phyloP scores from a whole-genome alignment of 2,113 vertebrate species.

The Eonycteris spelaea region DNA sequence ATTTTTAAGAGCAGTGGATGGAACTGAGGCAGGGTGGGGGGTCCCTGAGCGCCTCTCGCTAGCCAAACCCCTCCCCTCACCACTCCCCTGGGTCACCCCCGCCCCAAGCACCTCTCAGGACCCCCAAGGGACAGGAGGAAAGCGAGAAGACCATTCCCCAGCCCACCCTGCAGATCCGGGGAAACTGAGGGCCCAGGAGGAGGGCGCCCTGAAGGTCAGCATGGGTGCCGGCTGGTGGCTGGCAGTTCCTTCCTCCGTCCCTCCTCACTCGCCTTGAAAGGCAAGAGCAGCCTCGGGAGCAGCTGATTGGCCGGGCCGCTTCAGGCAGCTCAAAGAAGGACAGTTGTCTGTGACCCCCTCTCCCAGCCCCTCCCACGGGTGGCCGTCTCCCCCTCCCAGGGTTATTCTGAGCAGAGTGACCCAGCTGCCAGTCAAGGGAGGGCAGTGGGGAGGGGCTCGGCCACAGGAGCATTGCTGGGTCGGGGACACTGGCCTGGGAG shows the following conservation, averaged over 20 bases:
- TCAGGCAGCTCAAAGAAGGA: not conserved
- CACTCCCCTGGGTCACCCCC: not conserved
- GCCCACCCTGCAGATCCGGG: not conserved
- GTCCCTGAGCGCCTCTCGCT: not conserved
- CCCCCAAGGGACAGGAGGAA: not conserved
- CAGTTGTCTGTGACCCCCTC: not conserved
- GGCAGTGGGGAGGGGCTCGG: rapidly evolving
- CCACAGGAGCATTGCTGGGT: rapidly evolving
- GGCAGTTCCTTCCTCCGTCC: no score
- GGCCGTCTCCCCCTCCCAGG: not conserved
- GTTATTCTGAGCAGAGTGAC: constrained; percentile 56
- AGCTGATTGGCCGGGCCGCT: constrained; percentile 20
- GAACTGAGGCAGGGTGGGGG: rapidly evolving
- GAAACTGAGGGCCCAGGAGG: constrained; percentile 50
- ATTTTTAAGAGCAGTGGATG: no score
- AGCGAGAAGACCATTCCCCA: not conserved
- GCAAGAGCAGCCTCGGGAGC: not conserved
- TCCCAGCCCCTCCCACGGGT: not conserved
- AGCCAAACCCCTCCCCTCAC: no score
- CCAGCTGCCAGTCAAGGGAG: constrained; percentile 37
- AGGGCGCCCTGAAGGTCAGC: not conserved
- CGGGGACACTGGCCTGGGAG: not conserved
- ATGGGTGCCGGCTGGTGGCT: not conserved
- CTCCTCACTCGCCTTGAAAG: constrained; percentile 40
- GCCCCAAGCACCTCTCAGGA: not conserved